Percentiles rank a stretch among this genome's conserved stretches.
Evolutionary conservation across 2,888 invertebrate species (phyloP).

Genomic region (Furcula furcula): DNA sequence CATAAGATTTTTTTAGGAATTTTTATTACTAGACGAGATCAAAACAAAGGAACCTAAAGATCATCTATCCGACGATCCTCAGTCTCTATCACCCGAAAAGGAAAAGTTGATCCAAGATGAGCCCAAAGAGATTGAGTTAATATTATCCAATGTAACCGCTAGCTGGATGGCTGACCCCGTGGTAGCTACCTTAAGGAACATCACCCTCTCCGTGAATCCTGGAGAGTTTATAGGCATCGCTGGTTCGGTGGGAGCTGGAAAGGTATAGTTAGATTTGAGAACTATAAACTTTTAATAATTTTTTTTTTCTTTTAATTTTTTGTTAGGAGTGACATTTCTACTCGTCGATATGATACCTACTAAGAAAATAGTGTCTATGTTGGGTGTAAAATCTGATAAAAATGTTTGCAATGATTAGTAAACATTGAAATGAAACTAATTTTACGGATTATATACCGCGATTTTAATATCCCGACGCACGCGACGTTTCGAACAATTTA

Average conservation of each 20-base stretch:
- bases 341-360: no score
- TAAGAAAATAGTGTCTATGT: no score
- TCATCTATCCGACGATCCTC: constrained; percentile 8
- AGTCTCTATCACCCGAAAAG: constrained; percentile 5
- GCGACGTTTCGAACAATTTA: no score
- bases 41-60: constrained; percentile 34
- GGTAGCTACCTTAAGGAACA: constrained; percentile 76
- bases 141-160: constrained; percentile 62
- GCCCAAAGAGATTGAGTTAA: constrained; percentile 42
- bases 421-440: no score
- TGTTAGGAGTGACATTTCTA: no score
- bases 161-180: constrained; percentile 64
- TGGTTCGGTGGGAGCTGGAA: constrained; percentile 89
- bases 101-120: constrained; percentile 12
- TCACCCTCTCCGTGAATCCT: constrained; percentile 72
- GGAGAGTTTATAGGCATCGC: constrained; percentile 85
- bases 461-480: no score
- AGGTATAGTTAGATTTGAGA: constrained; percentile 74
- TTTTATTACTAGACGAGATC: constrained; percentile 66
- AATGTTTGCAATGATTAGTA: no score
- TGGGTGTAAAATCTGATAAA: no score
- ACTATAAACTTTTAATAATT: no score
- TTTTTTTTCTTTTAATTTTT: no score
- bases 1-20: constrained; percentile 48
- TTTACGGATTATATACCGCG: no score